Base-by-base conservation (phyloP, 1,140 invertebrate species). In the Diabrotica undecimpunctata region DNA sequence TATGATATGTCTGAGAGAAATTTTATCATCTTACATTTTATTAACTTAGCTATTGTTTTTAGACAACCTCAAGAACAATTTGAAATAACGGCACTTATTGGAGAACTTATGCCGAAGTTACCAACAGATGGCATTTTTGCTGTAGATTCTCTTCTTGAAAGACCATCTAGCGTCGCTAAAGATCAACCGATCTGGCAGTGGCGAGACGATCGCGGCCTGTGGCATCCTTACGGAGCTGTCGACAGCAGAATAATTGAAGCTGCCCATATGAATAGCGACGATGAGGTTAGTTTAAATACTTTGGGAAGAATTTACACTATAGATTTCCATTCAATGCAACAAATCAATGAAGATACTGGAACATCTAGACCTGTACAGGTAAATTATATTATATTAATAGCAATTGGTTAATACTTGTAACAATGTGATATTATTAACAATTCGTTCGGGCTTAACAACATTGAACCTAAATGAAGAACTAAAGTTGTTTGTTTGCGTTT, bases 291-390 rank as follows among this genome's bases (percentile, higher is more conserved):
- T 75, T 83, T 98, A 54, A 92, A 90, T 41, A 94, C 94, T 11
- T 86, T 95, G 77, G 94, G 94, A 64, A 86, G 93, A 72, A 95
- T 93, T 8, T 98, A 98, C 79, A 95, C 94, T 2, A 90, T 99
- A 67, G 96, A 98, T 83, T 94, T 98, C 74, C 91, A 95, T 80
- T 90, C 93, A 70, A 96, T 98, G 93, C 95, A 97, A 80, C 96
- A 98, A 86, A 96, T 98, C 68, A 98, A 98, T 80, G 96, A 98
- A 81, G 95, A 97, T 79, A 95, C 95, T 6, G 96, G 96, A 25
- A 70, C 66, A 9, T 63, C 64, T 11, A 8, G 41, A 46, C 41
- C 41, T 8, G 41, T 46, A 6, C 41, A 46, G n/a, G 41, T 46
- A 46, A 46, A 46, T n/a, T 46, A 46, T 46, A 10, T 10, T 8